Evolutionary conservation across 2,888 invertebrate genomes (phyloP).

Genomic region (Mesopsocus fuscifrons): DNA sequence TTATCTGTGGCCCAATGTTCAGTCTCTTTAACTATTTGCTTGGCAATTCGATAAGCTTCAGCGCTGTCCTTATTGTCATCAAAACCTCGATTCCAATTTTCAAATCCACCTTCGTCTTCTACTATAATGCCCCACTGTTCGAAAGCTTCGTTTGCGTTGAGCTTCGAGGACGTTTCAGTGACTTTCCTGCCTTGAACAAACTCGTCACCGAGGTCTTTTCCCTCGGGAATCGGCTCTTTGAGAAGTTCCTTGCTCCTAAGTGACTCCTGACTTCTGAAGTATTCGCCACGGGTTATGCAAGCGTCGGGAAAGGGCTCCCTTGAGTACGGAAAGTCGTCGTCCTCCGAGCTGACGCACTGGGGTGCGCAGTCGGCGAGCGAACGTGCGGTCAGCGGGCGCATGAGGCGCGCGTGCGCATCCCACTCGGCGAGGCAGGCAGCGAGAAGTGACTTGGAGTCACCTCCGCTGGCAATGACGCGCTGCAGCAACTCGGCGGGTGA

Average conservation of each 20-base stretch:
- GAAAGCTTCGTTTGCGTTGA: not conserved
- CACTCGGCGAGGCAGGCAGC: slow-evolving; percentile 14
- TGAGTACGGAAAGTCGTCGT: slow-evolving; percentile 4
- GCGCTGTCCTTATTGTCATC: slow-evolving; percentile 9
- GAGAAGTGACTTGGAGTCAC: slow-evolving; percentile 13
- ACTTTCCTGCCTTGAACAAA: slow-evolving; percentile 6
- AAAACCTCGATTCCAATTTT: slow-evolving; percentile 8
- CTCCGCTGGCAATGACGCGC: slow-evolving; percentile 2
- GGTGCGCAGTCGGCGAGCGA: slow-evolving; percentile 3
- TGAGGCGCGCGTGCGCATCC: slow-evolving; percentile 10
- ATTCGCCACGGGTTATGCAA: slow-evolving; percentile 4
- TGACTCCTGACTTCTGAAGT: slow-evolving; percentile 1
- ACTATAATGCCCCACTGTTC: slow-evolving; percentile 4
- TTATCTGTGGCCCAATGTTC: not conserved
- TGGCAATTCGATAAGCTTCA: slow-evolving; percentile 5
- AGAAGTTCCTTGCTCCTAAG: not conserved
- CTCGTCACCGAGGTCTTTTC: slow-evolving; percentile 2
- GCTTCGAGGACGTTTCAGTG: not conserved
- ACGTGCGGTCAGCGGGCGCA: slow-evolving; percentile 6
- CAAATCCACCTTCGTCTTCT: slow-evolving; percentile 7
- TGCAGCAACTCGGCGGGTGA: slow-evolving; percentile 5
- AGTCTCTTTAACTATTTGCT: slow-evolving; percentile 5
- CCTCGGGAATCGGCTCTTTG: slow-evolving; percentile 6
- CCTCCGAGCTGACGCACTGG: slow-evolving; percentile 8
- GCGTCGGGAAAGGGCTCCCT: not conserved